phyloP scores from a whole-genome alignment of 1,140 invertebrate species.

The Tetramorium simillimum region DNA sequence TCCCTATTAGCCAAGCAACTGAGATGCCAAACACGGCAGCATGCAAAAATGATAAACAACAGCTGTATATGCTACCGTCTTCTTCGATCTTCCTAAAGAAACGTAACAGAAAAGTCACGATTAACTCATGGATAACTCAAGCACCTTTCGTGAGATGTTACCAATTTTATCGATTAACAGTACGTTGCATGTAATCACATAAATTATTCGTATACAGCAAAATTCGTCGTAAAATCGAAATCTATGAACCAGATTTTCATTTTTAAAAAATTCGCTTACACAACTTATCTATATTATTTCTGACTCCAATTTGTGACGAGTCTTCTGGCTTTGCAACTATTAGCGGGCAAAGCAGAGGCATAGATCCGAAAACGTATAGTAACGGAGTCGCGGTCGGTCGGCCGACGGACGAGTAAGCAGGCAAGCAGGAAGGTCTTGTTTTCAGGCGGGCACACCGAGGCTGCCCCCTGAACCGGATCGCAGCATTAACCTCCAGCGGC shows the following conservation, averaged over 20 bases:
- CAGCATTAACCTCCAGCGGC: slow-evolving; percentile 79
- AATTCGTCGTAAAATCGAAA: neutral
- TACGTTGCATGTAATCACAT: neutral
- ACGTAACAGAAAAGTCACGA: neutral
- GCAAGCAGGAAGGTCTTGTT: slow-evolving; percentile 74
- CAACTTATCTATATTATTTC: neutral
- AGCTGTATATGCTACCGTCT: neutral
- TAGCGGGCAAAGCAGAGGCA: neutral
- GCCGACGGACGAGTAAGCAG: slow-evolving; percentile 31
- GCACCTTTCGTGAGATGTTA: neutral
- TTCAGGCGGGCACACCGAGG: slow-evolving; percentile 74
- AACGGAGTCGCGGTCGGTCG: slow-evolving; percentile 7
- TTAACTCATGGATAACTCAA: neutral
- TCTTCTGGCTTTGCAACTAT: neutral
- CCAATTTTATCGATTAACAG: neutral
- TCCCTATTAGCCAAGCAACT: slow-evolving; percentile 32
- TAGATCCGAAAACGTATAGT: slow-evolving; percentile 15
- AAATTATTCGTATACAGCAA: neutral
- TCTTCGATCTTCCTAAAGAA: slow-evolving; percentile 3
- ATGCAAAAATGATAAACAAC: slow-evolving; percentile 22
- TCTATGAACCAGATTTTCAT: neutral
- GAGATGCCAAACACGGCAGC: slow-evolving; percentile 4
- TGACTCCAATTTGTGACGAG: neutral
- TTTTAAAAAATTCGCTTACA: neutral
- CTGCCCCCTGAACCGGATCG: slow-evolving; percentile 82